These are phyloP conservation scores for Teinopalpus imperialis DNA, from an alignment of 2,888 invertebrate species.

Conservation along the genomic window DNA sequence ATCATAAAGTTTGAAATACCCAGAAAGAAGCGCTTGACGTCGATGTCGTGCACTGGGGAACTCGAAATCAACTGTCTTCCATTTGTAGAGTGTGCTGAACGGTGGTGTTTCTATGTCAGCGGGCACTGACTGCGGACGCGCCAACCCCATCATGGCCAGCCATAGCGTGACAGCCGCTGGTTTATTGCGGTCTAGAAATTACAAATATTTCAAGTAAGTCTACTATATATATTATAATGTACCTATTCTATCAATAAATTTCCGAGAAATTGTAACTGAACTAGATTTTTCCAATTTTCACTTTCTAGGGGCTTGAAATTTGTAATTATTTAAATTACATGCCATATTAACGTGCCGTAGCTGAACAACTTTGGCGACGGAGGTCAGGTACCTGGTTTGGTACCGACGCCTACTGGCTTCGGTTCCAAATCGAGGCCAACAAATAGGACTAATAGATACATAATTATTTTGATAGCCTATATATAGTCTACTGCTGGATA, in stretches of 20 bases:
- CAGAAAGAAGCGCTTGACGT: conserved; percentile 80
- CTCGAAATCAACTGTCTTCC: conserved; percentile 88
- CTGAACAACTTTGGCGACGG: too few relatives aligned
- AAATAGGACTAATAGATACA: too few relatives aligned
- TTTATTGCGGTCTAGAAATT: conserved; percentile 47
- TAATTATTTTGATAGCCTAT: too few relatives aligned
- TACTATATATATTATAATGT: too few relatives aligned
- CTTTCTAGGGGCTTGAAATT: conserved; percentile 6
- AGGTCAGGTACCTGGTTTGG: too few relatives aligned
- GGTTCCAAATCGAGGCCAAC: too few relatives aligned
- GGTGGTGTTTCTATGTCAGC: conserved; percentile 78
- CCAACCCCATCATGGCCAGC: conserved; percentile 73
- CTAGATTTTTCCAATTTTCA: not conserved
- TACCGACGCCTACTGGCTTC: too few relatives aligned
- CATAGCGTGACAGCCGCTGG: conserved; percentile 68
- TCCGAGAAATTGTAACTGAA: too few relatives aligned
- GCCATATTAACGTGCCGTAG: not conserved
- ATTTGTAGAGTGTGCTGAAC: conserved; percentile 85
- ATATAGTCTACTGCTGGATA: too few relatives aligned
- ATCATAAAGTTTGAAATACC: too few relatives aligned
- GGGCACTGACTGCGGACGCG: conserved; percentile 55
- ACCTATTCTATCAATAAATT: too few relatives aligned
- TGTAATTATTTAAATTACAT: conserved; percentile 5
- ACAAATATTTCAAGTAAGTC: too few relatives aligned
- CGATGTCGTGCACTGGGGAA: conserved; percentile 83